Evolutionary conservation across 2,888 invertebrate genomes (phyloP).

Genomic region (Mythimna ferrago): DNA sequence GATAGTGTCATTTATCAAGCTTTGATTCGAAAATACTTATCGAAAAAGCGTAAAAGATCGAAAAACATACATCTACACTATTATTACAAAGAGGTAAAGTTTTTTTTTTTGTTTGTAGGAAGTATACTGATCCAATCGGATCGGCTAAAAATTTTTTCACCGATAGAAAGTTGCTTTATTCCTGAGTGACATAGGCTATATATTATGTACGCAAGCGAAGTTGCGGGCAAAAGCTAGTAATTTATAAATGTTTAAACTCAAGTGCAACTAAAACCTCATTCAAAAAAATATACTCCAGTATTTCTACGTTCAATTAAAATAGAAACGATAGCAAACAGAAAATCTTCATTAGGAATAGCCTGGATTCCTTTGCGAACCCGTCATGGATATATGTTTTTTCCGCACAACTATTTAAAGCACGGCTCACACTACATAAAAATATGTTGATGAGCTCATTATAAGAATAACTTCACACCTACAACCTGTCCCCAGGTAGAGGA

Average conservation of each 20-base stretch:
- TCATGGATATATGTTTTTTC: conserved; percentile 51
- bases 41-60: no score
- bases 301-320: conserved; percentile 38
- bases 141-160: no score
- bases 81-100: no score
- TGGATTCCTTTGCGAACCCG: conserved; percentile 33
- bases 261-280: conserved; percentile 3
- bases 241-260: not conserved
- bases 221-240: no score
- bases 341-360: conserved; percentile 42
- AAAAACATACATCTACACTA: no score
- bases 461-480: conserved; percentile 58
- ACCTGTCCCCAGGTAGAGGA: conserved; percentile 35
- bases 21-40: no score
- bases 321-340: conserved; percentile 21
- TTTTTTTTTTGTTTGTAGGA: no score
- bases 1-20: not conserved
- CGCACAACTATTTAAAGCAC: conserved; percentile 29
- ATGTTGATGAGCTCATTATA: conserved; percentile 65
- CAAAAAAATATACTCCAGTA: conserved; percentile 8
- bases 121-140: no score
- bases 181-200: no score
- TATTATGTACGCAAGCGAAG: no score
- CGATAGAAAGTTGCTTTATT: no score
- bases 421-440: conserved; percentile 43